Evolutionary conservation across 2,797 vertebrate genomes (phyloP).

Genomic region (Argyrosomus regius): DNA sequence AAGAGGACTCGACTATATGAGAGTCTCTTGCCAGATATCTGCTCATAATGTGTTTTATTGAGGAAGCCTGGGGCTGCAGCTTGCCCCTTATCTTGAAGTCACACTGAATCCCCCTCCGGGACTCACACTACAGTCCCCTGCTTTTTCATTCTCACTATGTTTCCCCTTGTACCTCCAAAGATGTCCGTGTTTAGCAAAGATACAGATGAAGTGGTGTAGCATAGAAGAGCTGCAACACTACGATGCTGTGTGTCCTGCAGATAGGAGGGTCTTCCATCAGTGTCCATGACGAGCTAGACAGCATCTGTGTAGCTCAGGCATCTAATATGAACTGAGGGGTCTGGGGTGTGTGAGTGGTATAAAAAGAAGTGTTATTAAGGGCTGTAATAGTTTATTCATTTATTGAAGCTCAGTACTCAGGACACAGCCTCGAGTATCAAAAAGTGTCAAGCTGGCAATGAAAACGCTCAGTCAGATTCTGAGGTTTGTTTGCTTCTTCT

Average conservation of each 20-base stretch:
- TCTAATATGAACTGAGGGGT: not conserved
- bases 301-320: constrained; percentile 4
- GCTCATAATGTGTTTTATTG: constrained; percentile 62
- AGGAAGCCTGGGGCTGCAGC: constrained; percentile 74
- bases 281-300: not conserved
- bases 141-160: constrained; percentile 25
- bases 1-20: constrained; percentile 12
- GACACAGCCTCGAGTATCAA: not conserved
- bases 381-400: not conserved
- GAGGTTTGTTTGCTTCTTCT: no score
- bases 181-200: constrained; percentile 63
- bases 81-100: constrained; percentile 75
- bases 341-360: no score
- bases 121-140: constrained; percentile 40
- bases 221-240: constrained; percentile 20
- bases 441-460: not conserved
- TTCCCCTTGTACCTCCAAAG: constrained; percentile 56
- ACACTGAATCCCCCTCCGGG: constrained; percentile 60
- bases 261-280: constrained; percentile 60
- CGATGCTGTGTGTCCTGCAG: constrained; percentile 63
- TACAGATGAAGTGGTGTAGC: constrained; percentile 57
- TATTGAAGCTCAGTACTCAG: not conserved
- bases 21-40: constrained; percentile 62
- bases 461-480: not conserved
- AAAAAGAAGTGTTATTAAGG: not conserved